phyloP scores from a whole-genome alignment of 2,797 vertebrate species.

The Lepidocolaptes lacrymiger region DNA sequence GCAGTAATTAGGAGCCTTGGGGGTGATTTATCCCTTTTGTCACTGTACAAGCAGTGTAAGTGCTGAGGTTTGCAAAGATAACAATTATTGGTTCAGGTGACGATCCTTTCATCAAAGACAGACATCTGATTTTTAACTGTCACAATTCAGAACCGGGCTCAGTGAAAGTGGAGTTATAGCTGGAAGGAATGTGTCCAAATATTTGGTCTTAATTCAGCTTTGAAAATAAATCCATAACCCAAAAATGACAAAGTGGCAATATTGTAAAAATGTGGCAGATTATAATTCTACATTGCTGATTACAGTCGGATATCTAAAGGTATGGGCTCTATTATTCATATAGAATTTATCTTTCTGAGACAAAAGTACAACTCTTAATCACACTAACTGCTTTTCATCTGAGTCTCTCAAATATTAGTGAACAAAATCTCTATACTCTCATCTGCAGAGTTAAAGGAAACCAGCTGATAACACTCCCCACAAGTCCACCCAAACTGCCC shows the following conservation, averaged over 20 bases:
- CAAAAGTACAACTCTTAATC: not conserved
- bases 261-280: not conserved
- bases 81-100: constrained; percentile 56
- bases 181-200: not conserved
- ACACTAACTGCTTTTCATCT: not conserved
- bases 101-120: constrained; percentile 15
- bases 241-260: not conserved
- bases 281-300: not conserved
- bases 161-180: not conserved
- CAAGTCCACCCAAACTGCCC: not conserved
- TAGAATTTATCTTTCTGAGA: not conserved
- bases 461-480: not conserved
- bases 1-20: constrained; percentile 64
- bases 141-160: not conserved
- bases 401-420: not conserved
- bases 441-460: not conserved
- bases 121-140: not conserved
- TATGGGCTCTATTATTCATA: not conserved
- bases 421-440: not conserved
- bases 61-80: constrained; percentile 64
- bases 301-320: not conserved
- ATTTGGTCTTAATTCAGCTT: not conserved
- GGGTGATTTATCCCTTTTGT: constrained; percentile 70
- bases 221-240: not conserved
- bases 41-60: constrained; percentile 36